Evolutionary conservation across 2,113 vertebrate genomes (phyloP), one percentile per base, ranked within the genome.

Genomic region (Promerops cafer): DNA sequence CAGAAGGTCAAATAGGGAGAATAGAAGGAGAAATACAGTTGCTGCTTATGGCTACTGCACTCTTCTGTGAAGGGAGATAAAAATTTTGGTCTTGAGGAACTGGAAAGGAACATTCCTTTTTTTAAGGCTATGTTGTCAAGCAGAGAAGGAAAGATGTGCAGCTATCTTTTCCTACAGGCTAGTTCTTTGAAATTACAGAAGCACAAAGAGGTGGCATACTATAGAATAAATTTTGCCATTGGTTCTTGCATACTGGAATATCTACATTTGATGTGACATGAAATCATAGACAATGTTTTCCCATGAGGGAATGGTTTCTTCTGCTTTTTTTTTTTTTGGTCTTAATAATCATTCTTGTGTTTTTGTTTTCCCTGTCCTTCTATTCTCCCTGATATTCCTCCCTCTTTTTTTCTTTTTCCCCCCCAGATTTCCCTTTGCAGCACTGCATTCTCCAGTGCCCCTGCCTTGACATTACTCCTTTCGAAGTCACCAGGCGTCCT

Each of bases 401-500:
- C 15, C 2, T 20, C 13, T 56, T 68, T 70, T 42, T 42, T 53
- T 68, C 42, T 47, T 70, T 45, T 39, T 21, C 4, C 4, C 1
- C 1, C 21, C 6, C 6, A 59, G 33, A n/a, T 6, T 64, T 54
- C 6, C 1, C 19, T 86, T 86, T 79, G 27, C 23, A 65, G 17
- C 2, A 0, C 9, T 31, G 10, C 7, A 17, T 78, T 10, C 42
- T 74, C 22, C 56, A 69, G n/a, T 26, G 2, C 8, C 14, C 1
- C 9, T 56, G 49, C 10, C 71, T 56, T 0, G 0, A 27, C 57
- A 28, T 52, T 28, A 54, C 3, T 16, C 10, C 15, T 74, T 61
- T 64, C 31, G 44, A 47, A 65, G 21, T 19, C 71, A 50, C 7
- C 3, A 6, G 28, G 14, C 2, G 7, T 64, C 42, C 39, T 35